Evolutionary conservation across 2,113 vertebrate genomes (phyloP).

Genomic region (Gopherus evgoodei): DNA sequence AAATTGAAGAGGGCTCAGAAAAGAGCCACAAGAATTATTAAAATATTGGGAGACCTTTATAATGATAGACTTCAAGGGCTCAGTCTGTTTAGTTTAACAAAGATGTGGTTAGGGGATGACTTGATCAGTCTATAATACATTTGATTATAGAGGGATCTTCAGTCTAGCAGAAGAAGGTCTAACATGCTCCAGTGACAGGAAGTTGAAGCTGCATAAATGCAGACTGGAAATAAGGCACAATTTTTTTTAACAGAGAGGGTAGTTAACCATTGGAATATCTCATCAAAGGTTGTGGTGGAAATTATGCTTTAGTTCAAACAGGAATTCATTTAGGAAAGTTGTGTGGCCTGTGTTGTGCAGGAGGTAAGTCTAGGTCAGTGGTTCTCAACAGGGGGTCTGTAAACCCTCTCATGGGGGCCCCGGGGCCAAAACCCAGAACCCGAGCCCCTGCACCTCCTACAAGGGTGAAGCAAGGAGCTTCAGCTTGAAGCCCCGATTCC

Average conservation of each 20-base stretch:
- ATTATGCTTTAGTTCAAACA: neutral
- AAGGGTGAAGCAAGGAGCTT: no score
- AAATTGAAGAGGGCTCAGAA: neutral
- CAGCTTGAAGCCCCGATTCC: no score
- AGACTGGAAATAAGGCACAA: neutral
- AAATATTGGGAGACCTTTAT: neutral
- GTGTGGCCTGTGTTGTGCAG: neutral
- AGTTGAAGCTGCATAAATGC: neutral
- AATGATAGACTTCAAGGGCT: neutral
- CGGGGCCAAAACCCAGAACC: no score
- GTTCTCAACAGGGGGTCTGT: no score
- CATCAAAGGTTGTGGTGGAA: neutral
- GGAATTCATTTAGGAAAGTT: no score
- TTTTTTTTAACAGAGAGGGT: neutral
- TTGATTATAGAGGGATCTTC: no score
- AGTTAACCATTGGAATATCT: neutral
- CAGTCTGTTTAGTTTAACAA: neutral
- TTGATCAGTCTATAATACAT: neutral
- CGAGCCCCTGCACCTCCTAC: no score
- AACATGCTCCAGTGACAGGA: neutral
- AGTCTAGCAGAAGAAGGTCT: no score
- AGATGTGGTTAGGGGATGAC: neutral
- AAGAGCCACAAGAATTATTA: neutral
- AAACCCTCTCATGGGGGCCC: no score
- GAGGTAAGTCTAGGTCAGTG: neutral